Base-by-base conservation (phyloP, 2,797 vertebrate genomes). In the Megalops cyprinoides region DNA sequence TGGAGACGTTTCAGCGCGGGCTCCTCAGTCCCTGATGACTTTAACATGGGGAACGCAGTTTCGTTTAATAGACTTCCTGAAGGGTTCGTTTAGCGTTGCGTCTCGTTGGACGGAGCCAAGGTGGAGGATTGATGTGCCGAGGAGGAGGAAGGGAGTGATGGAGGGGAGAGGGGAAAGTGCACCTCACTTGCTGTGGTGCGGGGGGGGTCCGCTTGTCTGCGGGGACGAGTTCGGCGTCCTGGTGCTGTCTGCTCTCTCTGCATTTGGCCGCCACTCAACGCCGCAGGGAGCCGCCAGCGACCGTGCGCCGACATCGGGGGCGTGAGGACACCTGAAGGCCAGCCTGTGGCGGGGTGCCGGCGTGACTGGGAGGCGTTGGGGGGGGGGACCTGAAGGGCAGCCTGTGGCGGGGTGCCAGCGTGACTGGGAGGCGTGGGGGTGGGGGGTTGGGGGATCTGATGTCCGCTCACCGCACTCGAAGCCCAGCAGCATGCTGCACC, bases 271-370 rank as follows among this genome's bases (percentile, higher is more conserved):
- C 34, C n/a, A 34, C 4, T 49, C 18, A n/a, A 4, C 20, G n/a
- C 53, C 49, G 81, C 82, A 67, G 69, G 55, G 56, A 79, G 76
- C 83, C 86, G 49, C 82, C 86, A n/a, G n/a, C n/a, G n/a, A n/a
- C n/a, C n/a, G n/a, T n/a, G n/a, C n/a, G n/a, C n/a, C n/a, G n/a
- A n/a, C n/a, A n/a, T n/a, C n/a, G 85, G 83, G 84, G 88, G 91
- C 87, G 88, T 85, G 75, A 84, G 76, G 88, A 90, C 87, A 84
- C 86, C 84, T 82, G 84, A 80, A 89, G 89, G 87, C 92, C 90
- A 92, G 88, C 90, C 82, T 84, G 76, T 86, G 86, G 80, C 84
- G 84, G 60, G 83, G 83, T 84, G 89, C 90, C 88, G 88, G 87
- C 31, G 82, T 85, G 87, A 88, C 87, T 2, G 77, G 23, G 0